A percentile compares a stretch with the other conserved stretches of the same genome.
Conservation (phyloP, 2,113 vertebrate genomes). For the Ivindomyrus marchei region DNA sequence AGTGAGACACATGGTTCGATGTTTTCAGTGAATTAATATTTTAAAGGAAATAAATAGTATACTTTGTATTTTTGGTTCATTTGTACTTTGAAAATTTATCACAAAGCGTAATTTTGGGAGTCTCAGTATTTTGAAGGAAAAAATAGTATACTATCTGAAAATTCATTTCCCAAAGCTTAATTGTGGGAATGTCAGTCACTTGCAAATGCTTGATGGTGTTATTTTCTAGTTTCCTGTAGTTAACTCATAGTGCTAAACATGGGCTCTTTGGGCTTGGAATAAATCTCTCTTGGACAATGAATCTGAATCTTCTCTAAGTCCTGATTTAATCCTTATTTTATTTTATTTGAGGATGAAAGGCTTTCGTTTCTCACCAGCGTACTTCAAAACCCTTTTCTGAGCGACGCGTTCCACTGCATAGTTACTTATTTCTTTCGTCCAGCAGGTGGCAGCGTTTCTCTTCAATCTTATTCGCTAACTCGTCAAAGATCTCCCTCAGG, state of each 20-base stretch:
- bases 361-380: not conserved
- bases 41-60: not conserved
- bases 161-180: no score
- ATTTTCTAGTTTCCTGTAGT: not conserved
- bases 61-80: not conserved
- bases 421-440: not conserved
- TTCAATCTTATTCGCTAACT: not conserved
- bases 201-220: not conserved
- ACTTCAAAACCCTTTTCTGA: not conserved
- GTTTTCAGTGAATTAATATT: not conserved
- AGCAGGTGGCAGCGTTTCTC: conserved; percentile 57
- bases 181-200: not conserved
- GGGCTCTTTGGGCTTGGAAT: not conserved
- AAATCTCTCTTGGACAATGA: not conserved
- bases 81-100: not conserved
- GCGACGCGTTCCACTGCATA: not conserved
- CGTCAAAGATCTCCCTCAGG: not conserved
- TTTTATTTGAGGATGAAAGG: not conserved
- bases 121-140: not conserved
- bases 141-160: not conserved
- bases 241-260: not conserved
- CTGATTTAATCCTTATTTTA: not conserved
- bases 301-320: not conserved
- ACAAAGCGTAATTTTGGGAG: not conserved
- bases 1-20: not conserved